phyloP scores from a whole-genome alignment of 2,797 vertebrate genomes.

The Diglossa cyanea region DNA sequence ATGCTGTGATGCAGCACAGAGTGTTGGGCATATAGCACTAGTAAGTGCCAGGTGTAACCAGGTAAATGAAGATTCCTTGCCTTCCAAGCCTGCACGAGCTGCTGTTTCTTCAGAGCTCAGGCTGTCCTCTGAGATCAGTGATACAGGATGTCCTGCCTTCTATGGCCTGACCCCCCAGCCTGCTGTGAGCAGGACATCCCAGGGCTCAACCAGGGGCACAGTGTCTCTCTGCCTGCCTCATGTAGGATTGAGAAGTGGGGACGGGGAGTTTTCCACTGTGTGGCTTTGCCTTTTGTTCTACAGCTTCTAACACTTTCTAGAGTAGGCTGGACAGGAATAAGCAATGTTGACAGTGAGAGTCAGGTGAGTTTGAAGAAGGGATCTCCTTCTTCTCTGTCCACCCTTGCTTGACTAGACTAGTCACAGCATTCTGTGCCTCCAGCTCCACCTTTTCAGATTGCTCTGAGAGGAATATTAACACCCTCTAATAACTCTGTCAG shows the following conservation, averaged over 20 bases:
- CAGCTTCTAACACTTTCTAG: background rate
- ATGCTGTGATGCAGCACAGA: background rate
- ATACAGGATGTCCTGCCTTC: background rate
- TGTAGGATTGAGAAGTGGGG: slow-evolving; percentile 14
- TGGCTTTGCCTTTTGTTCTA: background rate
- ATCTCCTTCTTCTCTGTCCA: background rate
- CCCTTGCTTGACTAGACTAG: background rate
- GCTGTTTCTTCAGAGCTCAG: background rate
- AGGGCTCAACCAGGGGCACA: slow-evolving; percentile 14
- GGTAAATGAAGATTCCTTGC: background rate
- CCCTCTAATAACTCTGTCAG: slow-evolving; percentile 66
- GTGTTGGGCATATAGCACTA: background rate
- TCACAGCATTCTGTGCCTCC: background rate
- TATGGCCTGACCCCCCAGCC: background rate
- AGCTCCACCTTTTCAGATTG: slow-evolving; percentile 53
- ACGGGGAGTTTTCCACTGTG: background rate
- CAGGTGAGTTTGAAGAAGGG: background rate
- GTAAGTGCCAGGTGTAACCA: background rate
- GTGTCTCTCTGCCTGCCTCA: background rate
- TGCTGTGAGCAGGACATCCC: background rate
- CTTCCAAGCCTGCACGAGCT: background rate
- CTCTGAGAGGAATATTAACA: slow-evolving; percentile 59
- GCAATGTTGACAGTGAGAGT: background rate
- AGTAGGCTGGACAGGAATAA: background rate
- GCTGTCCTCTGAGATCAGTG: background rate